Evolutionary conservation across 2,888 invertebrate species (phyloP).

Genomic region (Diaphora mendica): DNA sequence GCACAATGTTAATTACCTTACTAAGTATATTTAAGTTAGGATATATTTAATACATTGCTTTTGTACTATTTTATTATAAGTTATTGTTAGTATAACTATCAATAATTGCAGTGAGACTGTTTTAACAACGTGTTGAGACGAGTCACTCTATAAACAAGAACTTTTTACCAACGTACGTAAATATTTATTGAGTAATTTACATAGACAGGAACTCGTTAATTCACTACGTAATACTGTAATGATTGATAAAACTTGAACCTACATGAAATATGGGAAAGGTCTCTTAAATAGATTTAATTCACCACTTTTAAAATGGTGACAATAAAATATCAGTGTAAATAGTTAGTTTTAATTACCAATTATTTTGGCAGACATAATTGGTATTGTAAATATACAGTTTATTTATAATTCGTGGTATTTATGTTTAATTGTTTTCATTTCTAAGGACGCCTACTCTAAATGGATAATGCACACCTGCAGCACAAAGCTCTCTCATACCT

Average conservation of each 20-base stretch:
- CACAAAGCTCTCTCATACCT: constrained; percentile 71
- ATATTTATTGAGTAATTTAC: constrained; percentile 1
- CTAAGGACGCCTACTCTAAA: constrained; percentile 43
- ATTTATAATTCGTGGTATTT: constrained; percentile 60
- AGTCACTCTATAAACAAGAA: not conserved
- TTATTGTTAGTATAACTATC: not conserved
- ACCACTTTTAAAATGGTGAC: constrained; percentile 82
- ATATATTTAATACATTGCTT: not conserved
- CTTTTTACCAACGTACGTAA: not conserved
- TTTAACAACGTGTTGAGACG: not conserved
- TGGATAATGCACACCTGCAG: constrained; percentile 43
- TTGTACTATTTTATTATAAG: not conserved
- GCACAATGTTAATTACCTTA: not conserved
- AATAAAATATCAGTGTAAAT: constrained; percentile 85
- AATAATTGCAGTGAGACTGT: not conserved
- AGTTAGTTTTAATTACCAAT: constrained; percentile 75
- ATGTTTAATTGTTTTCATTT: constrained; percentile 50
- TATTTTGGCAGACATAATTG: constrained; percentile 49
- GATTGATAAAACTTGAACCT: constrained; percentile 17
- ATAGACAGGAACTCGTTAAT: not conserved
- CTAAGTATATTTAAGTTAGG: not conserved
- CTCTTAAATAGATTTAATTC: constrained; percentile 61
- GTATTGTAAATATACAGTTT: constrained; percentile 72
- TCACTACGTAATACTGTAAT: constrained; percentile 15
- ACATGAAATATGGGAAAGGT: not conserved